Base-by-base conservation (phyloP, 2,888 invertebrate genomes). In the Drosophila multiciliata region DNA sequence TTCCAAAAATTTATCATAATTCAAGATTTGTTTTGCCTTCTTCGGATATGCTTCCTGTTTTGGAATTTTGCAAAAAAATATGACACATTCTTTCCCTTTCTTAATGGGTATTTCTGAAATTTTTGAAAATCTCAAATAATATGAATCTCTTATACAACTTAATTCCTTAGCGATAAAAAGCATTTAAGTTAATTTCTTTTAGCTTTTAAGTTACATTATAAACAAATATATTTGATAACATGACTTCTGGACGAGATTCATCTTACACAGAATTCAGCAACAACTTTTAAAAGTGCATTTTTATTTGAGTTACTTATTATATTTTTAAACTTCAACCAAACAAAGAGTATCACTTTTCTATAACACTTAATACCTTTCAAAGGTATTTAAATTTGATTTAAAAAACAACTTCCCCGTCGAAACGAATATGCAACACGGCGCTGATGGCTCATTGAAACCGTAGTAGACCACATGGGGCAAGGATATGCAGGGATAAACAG, bases 401-500 rank as follows among this genome's bases (percentile, higher is more conserved):
- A 23, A 35, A 17, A 36, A 15, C 11, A 36, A 15, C 6, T 29
- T 57, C 11, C 11, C 4, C 11, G n/a, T 20, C 35, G 45, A 61
- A 38, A 26, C 20, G 11, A 50, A 40, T 36, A 38, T 53, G 55
- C 42, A 59, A 20, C 36, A 38, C 23, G 35, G 26, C 29, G 40
- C 38, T 33, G 52, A 26, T 38, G 50, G 15, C n/a, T 17, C n/a
- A 48, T n/a, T 17, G 17, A 23, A 29, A 11, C 29, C 42, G 35
- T 36, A 35, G 20, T 36, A 42, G 11, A 49, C 50, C n/a, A 26
- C 52, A 45, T 42, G 65, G 42, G 52, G 36, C 48, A 45, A 66
- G 38, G 64, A 64, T 66, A 52, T 53, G 42, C 49, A 15, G 23
- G 45, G 45, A 6, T 65, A 68, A 50, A 40, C 48, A 70, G 55